phyloP scores from a whole-genome alignment of 92 coral and sea anemone species.

The Porites lobata region DNA sequence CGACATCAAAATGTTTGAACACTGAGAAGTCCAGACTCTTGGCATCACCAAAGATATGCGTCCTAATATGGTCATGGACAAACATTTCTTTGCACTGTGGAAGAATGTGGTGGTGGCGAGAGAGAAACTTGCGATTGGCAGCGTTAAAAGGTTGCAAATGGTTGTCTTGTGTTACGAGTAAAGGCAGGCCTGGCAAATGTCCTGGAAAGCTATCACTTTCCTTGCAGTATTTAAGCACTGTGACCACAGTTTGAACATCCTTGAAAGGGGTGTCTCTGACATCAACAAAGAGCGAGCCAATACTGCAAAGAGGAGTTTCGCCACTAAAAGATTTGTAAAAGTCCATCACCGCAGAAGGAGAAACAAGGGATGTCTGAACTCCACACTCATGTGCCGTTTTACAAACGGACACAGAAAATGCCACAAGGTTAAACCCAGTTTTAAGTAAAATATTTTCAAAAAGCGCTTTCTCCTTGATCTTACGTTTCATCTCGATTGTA shows the following conservation, averaged over 20 bases:
- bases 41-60: slow-evolving; percentile 24
- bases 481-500: neutral
- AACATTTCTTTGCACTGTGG: slow-evolving; percentile 72
- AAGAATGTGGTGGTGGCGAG: slow-evolving; percentile 57
- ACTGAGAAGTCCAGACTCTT: slow-evolving; percentile 3
- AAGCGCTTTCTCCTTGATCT: neutral
- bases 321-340: slow-evolving; percentile 58
- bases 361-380: slow-evolving; percentile 18
- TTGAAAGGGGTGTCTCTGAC: slow-evolving; percentile 56
- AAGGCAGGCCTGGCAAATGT: slow-evolving; percentile 81
- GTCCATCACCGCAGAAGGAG: slow-evolving; percentile 53
- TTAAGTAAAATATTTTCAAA: slow-evolving; percentile 54
- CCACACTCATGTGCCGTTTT: slow-evolving; percentile 21
- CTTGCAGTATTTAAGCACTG: slow-evolving; percentile 78
- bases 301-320: slow-evolving; percentile 35
- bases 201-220: slow-evolving; percentile 50
- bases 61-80: slow-evolving; percentile 54
- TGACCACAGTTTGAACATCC: neutral
- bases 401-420: slow-evolving; percentile 51
- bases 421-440: slow-evolving; percentile 70
- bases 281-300: slow-evolving; percentile 39
- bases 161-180: slow-evolving; percentile 84
- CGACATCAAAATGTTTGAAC: slow-evolving; percentile 64
- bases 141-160: slow-evolving; percentile 51
- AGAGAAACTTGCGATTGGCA: slow-evolving; percentile 55